These are phyloP conservation scores for Heteronetta atricapilla DNA, from an alignment of 2,113 vertebrate species.

Conservation along the genomic window DNA sequence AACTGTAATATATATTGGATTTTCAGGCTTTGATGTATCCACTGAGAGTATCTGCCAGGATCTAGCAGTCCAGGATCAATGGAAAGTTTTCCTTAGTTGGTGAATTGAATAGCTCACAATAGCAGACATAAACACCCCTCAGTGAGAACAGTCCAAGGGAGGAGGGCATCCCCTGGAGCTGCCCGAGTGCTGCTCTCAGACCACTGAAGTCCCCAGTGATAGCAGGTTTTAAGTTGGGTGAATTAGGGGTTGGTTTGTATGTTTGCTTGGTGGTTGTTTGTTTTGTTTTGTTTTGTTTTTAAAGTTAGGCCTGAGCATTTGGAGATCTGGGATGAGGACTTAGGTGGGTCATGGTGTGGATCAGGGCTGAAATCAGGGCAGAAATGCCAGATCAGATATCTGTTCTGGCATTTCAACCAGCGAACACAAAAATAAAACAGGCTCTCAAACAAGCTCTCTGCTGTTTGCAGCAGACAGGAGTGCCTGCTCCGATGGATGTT, in stretches of 20 bases:
- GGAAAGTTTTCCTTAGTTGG: neutral
- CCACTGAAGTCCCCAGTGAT: neutral
- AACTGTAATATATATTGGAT: neutral
- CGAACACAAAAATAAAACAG: neutral
- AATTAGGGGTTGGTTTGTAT: neutral
- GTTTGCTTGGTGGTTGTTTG: neutral
- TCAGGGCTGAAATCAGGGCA: no score
- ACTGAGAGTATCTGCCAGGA: neutral
- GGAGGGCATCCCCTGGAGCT: neutral
- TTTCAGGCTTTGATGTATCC: neutral
- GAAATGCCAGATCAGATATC: no score
- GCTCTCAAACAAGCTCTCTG: neutral
- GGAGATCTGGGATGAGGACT: neutral
- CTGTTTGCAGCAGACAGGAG: constrained; percentile 9
- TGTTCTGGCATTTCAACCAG: neutral
- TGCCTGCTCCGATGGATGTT: neutral
- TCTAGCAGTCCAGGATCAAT: neutral
- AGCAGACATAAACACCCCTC: rapidly evolving
- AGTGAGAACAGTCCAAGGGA: neutral
- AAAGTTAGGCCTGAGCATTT: neutral
- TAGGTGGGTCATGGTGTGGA: neutral
- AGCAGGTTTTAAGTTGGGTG: neutral
- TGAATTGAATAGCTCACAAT: neutral
- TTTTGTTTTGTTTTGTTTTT: neutral
- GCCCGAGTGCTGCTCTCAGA: neutral